Percentiles rank a stretch among this genome's conserved stretches.
Evolutionary conservation across 2,888 invertebrate species (phyloP).

Genomic region (Drosophila multiciliata): DNA sequence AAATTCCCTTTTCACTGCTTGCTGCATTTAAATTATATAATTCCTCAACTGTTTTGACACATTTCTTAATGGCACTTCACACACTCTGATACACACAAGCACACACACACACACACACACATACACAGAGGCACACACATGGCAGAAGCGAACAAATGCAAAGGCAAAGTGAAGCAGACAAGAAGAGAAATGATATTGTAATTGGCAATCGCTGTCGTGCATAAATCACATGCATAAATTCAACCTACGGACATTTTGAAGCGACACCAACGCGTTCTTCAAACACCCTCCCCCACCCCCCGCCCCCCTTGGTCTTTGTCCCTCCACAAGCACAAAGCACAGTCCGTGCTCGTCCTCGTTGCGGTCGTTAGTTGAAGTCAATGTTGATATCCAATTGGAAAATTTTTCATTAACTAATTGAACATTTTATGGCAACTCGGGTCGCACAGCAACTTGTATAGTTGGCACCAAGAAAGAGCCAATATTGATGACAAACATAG

Average conservation of each 20-base stretch:
- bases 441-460: conserved; percentile 48
- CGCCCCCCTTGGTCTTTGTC: not conserved
- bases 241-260: conserved; percentile 71
- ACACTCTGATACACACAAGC: conserved; percentile 43
- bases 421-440: conserved; percentile 76
- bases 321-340: not conserved
- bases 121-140: conserved; percentile 6
- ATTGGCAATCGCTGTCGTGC: conserved; percentile 81
- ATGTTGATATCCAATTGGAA: conserved; percentile 81
- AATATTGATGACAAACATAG: conserved; percentile 74
- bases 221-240: conserved; percentile 80
- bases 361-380: conserved; percentile 73
- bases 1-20: not conserved
- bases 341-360: conserved; percentile 11
- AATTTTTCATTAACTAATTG: conserved; percentile 84
- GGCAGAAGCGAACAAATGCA: conserved; percentile 29
- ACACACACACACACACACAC: conserved; percentile 41
- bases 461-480: conserved; percentile 53
- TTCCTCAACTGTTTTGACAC: conserved; percentile 79
- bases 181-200: conserved; percentile 80
- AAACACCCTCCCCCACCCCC: not conserved
- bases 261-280: conserved; percentile 60
- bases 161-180: conserved; percentile 57
- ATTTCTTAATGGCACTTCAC: conserved; percentile 74
- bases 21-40: conserved; percentile 62